Evolutionary conservation across 1,140 invertebrate genomes (phyloP), one percentile per base, ranked within the genome.

Genomic region (Hetaerina americana): DNA sequence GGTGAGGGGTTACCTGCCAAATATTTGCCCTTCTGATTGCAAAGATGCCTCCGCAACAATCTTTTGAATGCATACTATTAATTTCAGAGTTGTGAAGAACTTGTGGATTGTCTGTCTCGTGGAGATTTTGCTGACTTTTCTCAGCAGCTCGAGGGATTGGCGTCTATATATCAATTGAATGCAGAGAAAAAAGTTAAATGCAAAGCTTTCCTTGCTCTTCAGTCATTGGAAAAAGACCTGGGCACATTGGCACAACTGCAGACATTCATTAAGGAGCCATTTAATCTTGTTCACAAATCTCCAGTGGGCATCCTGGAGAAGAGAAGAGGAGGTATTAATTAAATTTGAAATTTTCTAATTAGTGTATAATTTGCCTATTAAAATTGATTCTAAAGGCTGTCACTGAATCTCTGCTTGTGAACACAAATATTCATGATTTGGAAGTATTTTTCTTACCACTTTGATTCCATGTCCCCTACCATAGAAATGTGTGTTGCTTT

Each of bases 111-210:
- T 80, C 84, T 94, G 28, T 88, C 88, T 57, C 80, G 85, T 24
- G 90, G 93, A 26, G 92, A 97, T 81, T 97, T 97, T 83, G 84
- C 89, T n/a, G 94, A 96, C 81, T 97, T 97, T 78, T 93, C 92
- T 0, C 87, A 89, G 1, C 96, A 98, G 81, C 80, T 98, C 5
- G 92, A 96, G 83, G 95, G 94, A 5, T 85, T 98, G 31, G 89
- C 90, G 49, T 91, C 93, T 1, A 96, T 97, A 74, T 98, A 97
- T 80, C 92, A 96, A 79, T 82, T 97, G 18, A 95, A 95, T 82
- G 93, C 93, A 10, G 95, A 98, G 78, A 96, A 96, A 78, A 96
- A 95, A 82, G 88, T 93, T 0, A 98, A 97, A 82, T 91, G 89
- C 68, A 96, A 97, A 83, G 94, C 93, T 5, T 97, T 93, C 78